phyloP scores from a whole-genome alignment of 2,888 invertebrate species.

The Tuta absoluta region DNA sequence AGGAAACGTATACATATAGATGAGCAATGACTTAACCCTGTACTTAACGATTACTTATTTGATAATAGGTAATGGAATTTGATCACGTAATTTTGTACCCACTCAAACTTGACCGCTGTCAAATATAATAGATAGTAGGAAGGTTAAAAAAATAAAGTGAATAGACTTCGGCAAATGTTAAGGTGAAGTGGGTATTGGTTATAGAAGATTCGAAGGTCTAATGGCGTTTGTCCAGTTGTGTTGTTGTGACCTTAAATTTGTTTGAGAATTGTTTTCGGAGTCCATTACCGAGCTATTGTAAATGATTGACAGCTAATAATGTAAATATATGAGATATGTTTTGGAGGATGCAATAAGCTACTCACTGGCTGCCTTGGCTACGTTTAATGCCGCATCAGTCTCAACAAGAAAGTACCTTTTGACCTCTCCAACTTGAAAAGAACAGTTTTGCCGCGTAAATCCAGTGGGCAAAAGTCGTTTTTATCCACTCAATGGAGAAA shows the following conservation, averaged over 20 bases:
- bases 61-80: background rate
- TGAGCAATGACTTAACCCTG: too few relatives aligned
- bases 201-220: background rate
- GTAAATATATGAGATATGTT: too few relatives aligned
- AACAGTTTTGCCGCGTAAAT: too few relatives aligned
- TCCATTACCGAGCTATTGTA: background rate
- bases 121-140: background rate
- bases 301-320: background rate
- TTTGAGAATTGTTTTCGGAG: constrained; percentile 8
- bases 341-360: too few relatives aligned
- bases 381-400: too few relatives aligned
- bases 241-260: background rate
- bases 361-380: too few relatives aligned
- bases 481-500: too few relatives aligned
- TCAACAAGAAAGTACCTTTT: too few relatives aligned
- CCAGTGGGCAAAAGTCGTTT: too few relatives aligned
- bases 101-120: background rate
- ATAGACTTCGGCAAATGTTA: background rate
- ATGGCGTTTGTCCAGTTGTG: background rate
- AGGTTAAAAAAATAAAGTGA: constrained; percentile 9
- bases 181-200: background rate
- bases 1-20: too few relatives aligned
- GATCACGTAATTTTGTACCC: background rate
- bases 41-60: background rate
- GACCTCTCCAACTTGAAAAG: too few relatives aligned